phyloP scores from a whole-genome alignment of 2,797 vertebrate genomes.

The Danio kyathit region DNA sequence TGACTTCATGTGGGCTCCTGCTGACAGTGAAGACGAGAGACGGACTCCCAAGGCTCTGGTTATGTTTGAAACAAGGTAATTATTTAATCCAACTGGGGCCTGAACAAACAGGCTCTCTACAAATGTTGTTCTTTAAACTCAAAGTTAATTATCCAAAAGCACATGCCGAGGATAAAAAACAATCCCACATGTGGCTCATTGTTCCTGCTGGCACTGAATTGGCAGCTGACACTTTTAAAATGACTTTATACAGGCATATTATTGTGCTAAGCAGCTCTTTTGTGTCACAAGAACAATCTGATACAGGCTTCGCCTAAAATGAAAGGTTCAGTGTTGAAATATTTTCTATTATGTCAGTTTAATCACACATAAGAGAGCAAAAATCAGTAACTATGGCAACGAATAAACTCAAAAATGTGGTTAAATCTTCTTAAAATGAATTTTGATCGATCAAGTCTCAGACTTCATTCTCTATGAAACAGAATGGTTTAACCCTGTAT shows the following conservation, averaged over 20 bases:
- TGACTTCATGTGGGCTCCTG: slow-evolving; percentile 2
- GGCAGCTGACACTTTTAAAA: slow-evolving; percentile 6
- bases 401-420: not conserved
- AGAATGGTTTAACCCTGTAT: not conserved
- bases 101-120: slow-evolving; percentile 12
- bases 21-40: not conserved
- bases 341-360: not conserved
- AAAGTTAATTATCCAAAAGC: slow-evolving; percentile 25
- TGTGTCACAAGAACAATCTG: not conserved
- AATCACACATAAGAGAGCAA: not conserved
- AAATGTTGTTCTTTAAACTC: not conserved
- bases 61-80: slow-evolving; percentile 54
- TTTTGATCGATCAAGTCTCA: not conserved
- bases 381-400: not conserved
- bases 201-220: not conserved
- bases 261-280: slow-evolving; percentile 2
- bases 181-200: not conserved
- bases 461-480: not conserved
- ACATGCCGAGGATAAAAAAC: slow-evolving; percentile 25
- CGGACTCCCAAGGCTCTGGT: slow-evolving; percentile 18
- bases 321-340: not conserved
- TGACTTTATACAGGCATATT: slow-evolving; percentile 17
- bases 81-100: slow-evolving; percentile 55
- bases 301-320: not conserved
- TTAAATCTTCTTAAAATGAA: not conserved